phyloP scores from a whole-genome alignment of 2,797 vertebrate species.

The Bovichtus variegatus region DNA sequence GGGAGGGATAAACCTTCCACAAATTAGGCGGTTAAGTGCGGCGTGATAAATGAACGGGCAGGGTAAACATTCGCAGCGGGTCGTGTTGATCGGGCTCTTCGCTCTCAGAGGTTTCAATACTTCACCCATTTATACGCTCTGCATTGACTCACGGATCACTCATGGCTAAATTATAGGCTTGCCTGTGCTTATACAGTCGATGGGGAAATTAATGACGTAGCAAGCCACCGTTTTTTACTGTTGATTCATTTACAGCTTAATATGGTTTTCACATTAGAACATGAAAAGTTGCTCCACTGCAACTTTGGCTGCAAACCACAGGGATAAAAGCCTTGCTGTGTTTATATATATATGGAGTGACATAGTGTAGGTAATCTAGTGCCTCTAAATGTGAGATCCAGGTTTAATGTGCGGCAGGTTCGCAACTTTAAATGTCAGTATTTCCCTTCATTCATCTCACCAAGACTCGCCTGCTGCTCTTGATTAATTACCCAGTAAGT shows the following conservation, averaged over 20 bases:
- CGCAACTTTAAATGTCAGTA: neutral
- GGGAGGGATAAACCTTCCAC: neutral
- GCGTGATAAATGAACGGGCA: slow-evolving; percentile 59
- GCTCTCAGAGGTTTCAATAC: slow-evolving; percentile 40
- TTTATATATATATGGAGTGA: neutral
- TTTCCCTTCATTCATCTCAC: slow-evolving; percentile 7
- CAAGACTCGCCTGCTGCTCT: neutral
- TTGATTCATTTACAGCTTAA: slow-evolving; percentile 20
- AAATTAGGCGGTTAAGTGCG: slow-evolving; percentile 15
- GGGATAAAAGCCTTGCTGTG: slow-evolving; percentile 31
- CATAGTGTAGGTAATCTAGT: neutral
- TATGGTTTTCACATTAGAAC: slow-evolving; percentile 56
- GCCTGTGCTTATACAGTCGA: slow-evolving; percentile 48
- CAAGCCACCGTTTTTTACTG: slow-evolving; percentile 26
- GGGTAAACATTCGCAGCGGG: slow-evolving; percentile 65
- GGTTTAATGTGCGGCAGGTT: slow-evolving; percentile 1
- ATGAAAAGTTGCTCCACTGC: slow-evolving; percentile 36
- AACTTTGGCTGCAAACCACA: slow-evolving; percentile 35
- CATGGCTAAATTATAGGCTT: slow-evolving; percentile 60
- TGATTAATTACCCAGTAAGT: neutral
- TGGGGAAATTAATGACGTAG: slow-evolving; percentile 58
- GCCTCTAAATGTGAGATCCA: neutral
- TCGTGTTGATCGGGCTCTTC: slow-evolving; percentile 54
- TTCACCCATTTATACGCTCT: slow-evolving; percentile 50
- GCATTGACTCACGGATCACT: slow-evolving; percentile 58